These are phyloP conservation scores for Amiota minor DNA, from an alignment of 2,888 invertebrate genomes.

Conservation along the genomic window DNA sequence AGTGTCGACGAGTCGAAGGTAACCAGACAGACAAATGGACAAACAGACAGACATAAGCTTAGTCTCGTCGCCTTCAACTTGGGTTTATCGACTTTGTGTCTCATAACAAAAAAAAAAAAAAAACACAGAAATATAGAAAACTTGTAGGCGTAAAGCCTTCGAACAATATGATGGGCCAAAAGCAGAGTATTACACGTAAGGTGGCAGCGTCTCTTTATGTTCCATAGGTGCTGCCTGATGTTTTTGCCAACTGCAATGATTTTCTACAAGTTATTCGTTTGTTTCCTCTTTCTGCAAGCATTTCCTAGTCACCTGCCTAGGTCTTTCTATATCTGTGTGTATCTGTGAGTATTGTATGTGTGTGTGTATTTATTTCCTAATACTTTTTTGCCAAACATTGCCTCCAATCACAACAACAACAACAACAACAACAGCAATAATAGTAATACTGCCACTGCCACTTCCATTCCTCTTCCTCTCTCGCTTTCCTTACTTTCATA, in stretches of 20 bases:
- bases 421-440: neutral
- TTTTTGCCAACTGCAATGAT: conserved; percentile 35
- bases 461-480: neutral
- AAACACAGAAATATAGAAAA: no score
- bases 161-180: no score
- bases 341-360: no score
- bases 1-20: neutral
- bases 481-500: neutral
- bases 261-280: conserved; percentile 30
- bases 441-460: neutral
- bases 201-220: conserved; percentile 11
- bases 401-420: neutral
- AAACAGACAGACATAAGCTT: conserved; percentile 15
- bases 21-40: neutral
- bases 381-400: neutral
- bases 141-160: no score
- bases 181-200: no score
- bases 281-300: conserved; percentile 20
- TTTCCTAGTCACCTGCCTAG: no score
- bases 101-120: neutral
- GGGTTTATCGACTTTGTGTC: conserved; percentile 10
- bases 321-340: no score
- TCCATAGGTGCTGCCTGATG: conserved; percentile 34
- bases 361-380: neutral
- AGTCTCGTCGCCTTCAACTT: neutral